Conservation (phyloP, 2,888 invertebrate species). For the Neria commutata region DNA sequence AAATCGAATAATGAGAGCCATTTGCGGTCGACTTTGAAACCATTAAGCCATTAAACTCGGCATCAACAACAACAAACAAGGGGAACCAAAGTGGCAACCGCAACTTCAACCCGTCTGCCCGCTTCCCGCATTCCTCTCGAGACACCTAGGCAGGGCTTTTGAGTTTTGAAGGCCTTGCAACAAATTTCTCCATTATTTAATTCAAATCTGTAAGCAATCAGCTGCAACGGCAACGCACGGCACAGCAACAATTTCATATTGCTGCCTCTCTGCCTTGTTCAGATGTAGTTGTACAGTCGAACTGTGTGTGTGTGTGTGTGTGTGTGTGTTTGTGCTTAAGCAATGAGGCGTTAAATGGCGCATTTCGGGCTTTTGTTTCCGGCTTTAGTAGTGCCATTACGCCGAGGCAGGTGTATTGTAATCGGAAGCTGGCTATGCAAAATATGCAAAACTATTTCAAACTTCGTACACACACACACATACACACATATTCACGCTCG, state of each 20-base stretch:
- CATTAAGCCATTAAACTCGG: not conserved
- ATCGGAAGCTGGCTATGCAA: not conserved
- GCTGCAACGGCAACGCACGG: not conserved
- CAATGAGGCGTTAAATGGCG: not conserved
- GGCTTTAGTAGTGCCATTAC: not conserved
- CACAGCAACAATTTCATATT: not conserved
- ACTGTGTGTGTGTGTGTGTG: not conserved
- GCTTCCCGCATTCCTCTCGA: too few species aligned
- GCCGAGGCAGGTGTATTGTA: not conserved
- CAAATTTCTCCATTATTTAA: not conserved
- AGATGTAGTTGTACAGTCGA: not conserved
- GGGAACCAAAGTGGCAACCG: too few species aligned
- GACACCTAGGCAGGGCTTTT: too few species aligned
- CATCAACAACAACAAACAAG: not conserved
- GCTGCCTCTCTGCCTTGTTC: not conserved
- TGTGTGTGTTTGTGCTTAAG: not conserved
- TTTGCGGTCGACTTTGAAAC: constrained; percentile 3
- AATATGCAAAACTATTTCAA: not conserved
- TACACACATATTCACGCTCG: not conserved
- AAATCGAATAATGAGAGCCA: not conserved
- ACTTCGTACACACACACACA: not conserved
- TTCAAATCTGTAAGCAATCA: not conserved
- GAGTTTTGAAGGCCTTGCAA: not conserved
- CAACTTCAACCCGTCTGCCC: too few species aligned
- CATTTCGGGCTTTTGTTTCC: not conserved